These are phyloP conservation scores for Oscheius sp. DNA, from an alignment of 2,888 invertebrate genomes.

Conservation along the genomic window DNA sequence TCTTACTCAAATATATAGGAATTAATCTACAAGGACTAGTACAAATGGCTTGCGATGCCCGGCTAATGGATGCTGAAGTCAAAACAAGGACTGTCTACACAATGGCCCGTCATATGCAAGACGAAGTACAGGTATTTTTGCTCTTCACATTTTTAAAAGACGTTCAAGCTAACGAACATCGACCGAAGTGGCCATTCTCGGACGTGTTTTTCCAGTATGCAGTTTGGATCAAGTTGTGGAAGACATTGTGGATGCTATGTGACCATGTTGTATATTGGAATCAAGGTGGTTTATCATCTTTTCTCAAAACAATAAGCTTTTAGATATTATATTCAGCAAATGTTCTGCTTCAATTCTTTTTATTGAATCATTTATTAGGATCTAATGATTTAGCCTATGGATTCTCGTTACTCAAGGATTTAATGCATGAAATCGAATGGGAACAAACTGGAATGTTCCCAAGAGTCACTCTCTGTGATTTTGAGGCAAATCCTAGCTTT, in stretches of 20 bases:
- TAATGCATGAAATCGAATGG: conserved; percentile 70
- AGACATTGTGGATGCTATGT: conserved; percentile 70
- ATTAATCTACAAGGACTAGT: conserved; percentile 70
- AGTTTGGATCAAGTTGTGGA: conserved; percentile 64
- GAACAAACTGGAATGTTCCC: conserved; percentile 71
- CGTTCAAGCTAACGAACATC: conserved; percentile 64
- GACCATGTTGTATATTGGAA: conserved; percentile 69
- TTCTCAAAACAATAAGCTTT: conserved; percentile 10
- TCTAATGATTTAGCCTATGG: conserved; percentile 69
- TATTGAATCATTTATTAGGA: conserved; percentile 68
- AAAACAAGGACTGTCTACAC: conserved; percentile 70
- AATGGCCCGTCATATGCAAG: conserved; percentile 71
- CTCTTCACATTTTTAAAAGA: not conserved
- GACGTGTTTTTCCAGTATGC: conserved; percentile 57
- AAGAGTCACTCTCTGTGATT: conserved; percentile 70
- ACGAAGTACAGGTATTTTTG: conserved; percentile 62
- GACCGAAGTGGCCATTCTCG: conserved; percentile 62
- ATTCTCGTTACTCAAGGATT: conserved; percentile 68
- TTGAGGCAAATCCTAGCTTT: too few species aligned
- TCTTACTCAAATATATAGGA: conserved; percentile 48
- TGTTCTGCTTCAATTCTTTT: conserved; percentile 68
- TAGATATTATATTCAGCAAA: conserved; percentile 68
- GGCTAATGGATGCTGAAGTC: conserved; percentile 69
- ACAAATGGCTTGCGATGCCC: conserved; percentile 70
- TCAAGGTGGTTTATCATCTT: conserved; percentile 54